Percentiles rank a stretch among this genome's conserved stretches.
Conservation (phyloP, 2,113 vertebrate genomes). For the Siniperca chuatsi region DNA sequence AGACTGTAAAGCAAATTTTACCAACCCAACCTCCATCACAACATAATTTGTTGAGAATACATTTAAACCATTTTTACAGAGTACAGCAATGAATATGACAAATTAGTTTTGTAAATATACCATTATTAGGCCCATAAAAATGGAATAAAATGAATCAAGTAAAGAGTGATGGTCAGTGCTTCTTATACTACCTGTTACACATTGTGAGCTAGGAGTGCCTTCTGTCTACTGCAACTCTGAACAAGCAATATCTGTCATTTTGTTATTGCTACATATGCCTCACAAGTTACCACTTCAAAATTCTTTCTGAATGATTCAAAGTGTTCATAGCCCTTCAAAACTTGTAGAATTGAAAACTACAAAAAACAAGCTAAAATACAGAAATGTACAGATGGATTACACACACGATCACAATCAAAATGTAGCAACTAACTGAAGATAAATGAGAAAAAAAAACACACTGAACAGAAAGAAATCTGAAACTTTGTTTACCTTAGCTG, state of each 20-base stretch:
- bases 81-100: conserved; percentile 55
- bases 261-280: conserved; percentile 81
- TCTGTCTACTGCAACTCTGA: conserved; percentile 49
- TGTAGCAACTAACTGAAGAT: conserved; percentile 5
- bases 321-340: conserved; percentile 80
- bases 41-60: conserved; percentile 51
- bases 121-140: conserved; percentile 58
- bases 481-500: conserved; percentile 30
- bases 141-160: conserved; percentile 57
- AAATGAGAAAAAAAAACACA: background rate
- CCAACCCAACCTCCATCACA: conserved; percentile 30
- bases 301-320: conserved; percentile 44
- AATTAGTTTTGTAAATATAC: conserved; percentile 38
- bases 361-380: conserved; percentile 26
- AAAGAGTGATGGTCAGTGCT: conserved; percentile 74
- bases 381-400: conserved; percentile 19
- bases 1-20: conserved; percentile 41
- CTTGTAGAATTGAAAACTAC: conserved; percentile 42
- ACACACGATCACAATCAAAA: conserved; percentile 14
- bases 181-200: conserved; percentile 75
- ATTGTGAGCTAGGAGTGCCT: conserved; percentile 46
- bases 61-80: conserved; percentile 66
- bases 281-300: conserved; percentile 48
- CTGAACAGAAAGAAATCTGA: background rate
- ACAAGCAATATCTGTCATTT: conserved; percentile 39